Evolutionary conservation across 2,888 invertebrate genomes (phyloP).

Genomic region (Bombyx huttoni): DNA sequence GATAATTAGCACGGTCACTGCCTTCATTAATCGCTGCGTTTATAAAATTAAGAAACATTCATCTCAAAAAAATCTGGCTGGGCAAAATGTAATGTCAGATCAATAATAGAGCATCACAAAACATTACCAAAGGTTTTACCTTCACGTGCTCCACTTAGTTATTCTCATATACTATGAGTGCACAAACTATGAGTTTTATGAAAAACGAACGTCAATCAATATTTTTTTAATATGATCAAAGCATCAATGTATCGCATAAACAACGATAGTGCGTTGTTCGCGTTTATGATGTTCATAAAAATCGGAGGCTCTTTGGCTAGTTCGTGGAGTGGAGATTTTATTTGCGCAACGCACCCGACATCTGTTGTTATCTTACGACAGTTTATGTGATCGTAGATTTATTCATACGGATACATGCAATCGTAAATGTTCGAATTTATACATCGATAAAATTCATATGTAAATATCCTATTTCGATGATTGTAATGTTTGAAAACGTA

Average conservation of each 20-base stretch:
- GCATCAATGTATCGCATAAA: constrained; percentile 47
- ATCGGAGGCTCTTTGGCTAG: constrained; percentile 17
- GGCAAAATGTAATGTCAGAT: too few species aligned
- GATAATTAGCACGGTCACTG: neutral
- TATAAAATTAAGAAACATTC: neutral
- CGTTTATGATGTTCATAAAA: constrained; percentile 50
- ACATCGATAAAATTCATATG: constrained; percentile 10
- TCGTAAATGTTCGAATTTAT: neutral
- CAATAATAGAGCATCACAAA: too few species aligned
- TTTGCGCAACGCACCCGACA: constrained; percentile 17
- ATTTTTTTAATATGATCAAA: neutral
- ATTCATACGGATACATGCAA: constrained; percentile 2
- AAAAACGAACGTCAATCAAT: too few species aligned
- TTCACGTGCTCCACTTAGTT: too few species aligned
- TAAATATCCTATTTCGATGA: constrained; percentile 17
- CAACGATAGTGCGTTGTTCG: constrained; percentile 44
- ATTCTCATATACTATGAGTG: too few species aligned
- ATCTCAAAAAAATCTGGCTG: too few species aligned
- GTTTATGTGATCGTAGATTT: constrained; percentile 9
- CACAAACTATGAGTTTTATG: too few species aligned
- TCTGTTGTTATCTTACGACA: constrained; percentile 15
- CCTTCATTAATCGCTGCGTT: neutral
- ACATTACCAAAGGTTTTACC: too few species aligned
- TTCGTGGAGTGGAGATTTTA: constrained; percentile 25
- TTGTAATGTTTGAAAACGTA: neutral